Percentiles rank a stretch among this genome's conserved stretches.
These are phyloP conservation scores for Aldabrachelys gigantea DNA, from an alignment of 2,113 vertebrate genomes.

Conservation along the genomic window DNA sequence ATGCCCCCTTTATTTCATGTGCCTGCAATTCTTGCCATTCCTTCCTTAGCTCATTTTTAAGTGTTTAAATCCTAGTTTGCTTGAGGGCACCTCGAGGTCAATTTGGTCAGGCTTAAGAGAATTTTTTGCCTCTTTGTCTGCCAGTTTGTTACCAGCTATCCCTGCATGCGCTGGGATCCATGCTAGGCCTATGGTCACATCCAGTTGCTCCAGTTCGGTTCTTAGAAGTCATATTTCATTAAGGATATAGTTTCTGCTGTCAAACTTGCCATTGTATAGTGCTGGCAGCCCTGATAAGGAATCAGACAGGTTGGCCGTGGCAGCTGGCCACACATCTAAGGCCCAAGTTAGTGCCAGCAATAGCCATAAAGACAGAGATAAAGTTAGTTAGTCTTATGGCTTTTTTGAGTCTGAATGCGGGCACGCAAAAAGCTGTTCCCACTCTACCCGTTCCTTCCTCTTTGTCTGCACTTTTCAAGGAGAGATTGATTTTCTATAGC, in stretches of 20 bases:
- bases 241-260: background rate
- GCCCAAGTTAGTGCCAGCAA: background rate
- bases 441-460: no score
- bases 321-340: background rate
- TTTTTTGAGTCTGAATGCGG: no score
- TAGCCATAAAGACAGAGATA: background rate
- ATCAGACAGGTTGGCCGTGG: background rate
- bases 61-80: background rate
- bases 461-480: no score
- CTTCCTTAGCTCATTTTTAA: background rate
- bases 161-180: background rate
- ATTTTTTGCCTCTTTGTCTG: background rate
- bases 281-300: background rate
- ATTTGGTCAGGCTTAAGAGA: background rate
- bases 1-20: background rate
- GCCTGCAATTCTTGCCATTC: background rate
- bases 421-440: no score
- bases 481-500: no score
- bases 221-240: background rate
- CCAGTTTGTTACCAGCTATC: background rate
- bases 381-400: background rate
- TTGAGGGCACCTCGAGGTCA: background rate
- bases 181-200: background rate
- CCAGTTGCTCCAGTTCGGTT: background rate
- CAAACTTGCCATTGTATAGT: background rate